These are phyloP conservation scores for Budorcas taxicolor DNA, from an alignment of 2,113 vertebrate species.

Conservation along the genomic window DNA sequence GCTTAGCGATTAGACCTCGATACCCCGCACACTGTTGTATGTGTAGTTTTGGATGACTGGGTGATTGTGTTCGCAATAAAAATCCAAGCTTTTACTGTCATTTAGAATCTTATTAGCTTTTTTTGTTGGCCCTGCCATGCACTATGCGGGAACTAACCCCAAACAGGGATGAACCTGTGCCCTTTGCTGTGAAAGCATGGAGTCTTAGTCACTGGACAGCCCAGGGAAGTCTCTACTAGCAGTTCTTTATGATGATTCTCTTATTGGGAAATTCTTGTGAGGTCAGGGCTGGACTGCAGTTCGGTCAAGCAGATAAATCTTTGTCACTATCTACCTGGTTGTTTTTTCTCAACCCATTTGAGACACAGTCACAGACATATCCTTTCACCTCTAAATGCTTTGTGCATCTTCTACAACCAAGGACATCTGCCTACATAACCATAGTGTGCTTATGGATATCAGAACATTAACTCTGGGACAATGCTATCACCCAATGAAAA, in stretches of 20 bases:
- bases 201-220: background rate
- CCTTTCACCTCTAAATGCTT: background rate
- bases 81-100: background rate
- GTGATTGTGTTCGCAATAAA: background rate
- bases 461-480: background rate
- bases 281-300: background rate
- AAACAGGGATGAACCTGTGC: background rate
- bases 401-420: background rate
- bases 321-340: background rate
- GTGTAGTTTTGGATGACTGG: background rate
- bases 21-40: background rate
- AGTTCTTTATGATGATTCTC: background rate
- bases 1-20: background rate
- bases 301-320: background rate
- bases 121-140: background rate
- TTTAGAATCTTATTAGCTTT: background rate
- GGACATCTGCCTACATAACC: background rate
- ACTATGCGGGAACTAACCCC: background rate
- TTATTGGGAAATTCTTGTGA: background rate
- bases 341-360: background rate
- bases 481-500: background rate
- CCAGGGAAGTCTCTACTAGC: background rate
- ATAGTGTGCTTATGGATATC: background rate
- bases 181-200: background rate
- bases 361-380: background rate